Evolutionary conservation across 2,888 invertebrate species (phyloP).

Genomic region (Papilio demoleus): DNA sequence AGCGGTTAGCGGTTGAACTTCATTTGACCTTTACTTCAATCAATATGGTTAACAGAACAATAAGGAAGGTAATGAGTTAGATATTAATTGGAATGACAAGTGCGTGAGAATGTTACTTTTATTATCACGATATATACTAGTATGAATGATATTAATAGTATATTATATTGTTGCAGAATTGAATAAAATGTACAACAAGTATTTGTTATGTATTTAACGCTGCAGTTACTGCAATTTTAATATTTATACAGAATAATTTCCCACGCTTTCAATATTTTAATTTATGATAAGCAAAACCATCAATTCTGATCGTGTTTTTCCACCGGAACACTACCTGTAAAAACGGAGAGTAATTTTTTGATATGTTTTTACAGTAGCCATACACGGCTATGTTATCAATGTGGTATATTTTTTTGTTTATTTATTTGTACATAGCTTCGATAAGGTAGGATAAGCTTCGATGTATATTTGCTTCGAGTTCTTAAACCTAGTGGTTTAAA

Average conservation of each 20-base stretch:
- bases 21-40: background rate
- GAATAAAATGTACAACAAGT: background rate
- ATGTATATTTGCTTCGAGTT: no score
- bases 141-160: background rate
- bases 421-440: no score
- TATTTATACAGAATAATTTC: background rate
- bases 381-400: no score
- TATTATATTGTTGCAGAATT: background rate
- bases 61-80: slow-evolving; percentile 6
- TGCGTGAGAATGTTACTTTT: slow-evolving; percentile 18
- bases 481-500: no score
- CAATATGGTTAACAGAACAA: background rate
- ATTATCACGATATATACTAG: background rate
- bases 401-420: no score
- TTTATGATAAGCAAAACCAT: background rate
- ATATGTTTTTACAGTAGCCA: no score
- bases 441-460: no score
- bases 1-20: background rate
- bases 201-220: background rate
- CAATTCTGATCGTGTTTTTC: no score
- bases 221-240: background rate
- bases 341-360: no score
- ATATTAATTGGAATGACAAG: slow-evolving; percentile 7
- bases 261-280: background rate
- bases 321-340: no score